phyloP scores from a whole-genome alignment of 2,888 invertebrate species.

The Aromia moschata region DNA sequence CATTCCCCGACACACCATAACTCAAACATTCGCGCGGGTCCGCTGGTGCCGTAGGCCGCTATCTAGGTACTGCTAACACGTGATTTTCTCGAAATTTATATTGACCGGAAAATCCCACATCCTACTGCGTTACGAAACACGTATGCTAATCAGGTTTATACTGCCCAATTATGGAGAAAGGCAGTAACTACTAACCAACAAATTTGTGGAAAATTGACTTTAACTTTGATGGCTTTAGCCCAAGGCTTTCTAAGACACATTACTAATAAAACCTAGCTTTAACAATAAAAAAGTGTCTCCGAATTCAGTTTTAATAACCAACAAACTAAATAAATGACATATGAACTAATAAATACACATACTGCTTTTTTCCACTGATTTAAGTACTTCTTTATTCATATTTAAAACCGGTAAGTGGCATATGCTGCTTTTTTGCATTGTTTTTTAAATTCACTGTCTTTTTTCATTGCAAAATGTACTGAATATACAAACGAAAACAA shows the following conservation, averaged over 20 bases:
- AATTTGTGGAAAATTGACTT: neutral
- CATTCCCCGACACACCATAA: too few relatives aligned
- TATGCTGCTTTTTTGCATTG: neutral
- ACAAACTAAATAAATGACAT: neutral
- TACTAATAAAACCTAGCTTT: neutral
- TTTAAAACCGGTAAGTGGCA: neutral
- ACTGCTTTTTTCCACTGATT: neutral
- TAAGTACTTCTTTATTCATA: neutral
- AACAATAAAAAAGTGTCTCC: neutral
- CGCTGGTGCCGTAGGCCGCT: too few relatives aligned
- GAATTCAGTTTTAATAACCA: neutral
- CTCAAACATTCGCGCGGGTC: too few relatives aligned
- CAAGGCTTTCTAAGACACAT: neutral
- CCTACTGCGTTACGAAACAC: too few relatives aligned
- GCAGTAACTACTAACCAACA: neutral
- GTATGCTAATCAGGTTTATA: too few relatives aligned
- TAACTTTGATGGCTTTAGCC: neutral
- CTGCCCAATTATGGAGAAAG: neutral
- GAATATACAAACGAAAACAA: neutral
- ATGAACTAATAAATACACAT: neutral
- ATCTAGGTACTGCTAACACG: too few relatives aligned
- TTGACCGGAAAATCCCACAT: too few relatives aligned
- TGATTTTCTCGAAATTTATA: too few relatives aligned
- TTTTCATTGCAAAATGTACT: neutral
- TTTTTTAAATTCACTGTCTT: neutral